A percentile compares a stretch with the other conserved stretches of the same genome.
Conservation (phyloP, 2,888 invertebrate species). For the Epirrita christyi region DNA sequence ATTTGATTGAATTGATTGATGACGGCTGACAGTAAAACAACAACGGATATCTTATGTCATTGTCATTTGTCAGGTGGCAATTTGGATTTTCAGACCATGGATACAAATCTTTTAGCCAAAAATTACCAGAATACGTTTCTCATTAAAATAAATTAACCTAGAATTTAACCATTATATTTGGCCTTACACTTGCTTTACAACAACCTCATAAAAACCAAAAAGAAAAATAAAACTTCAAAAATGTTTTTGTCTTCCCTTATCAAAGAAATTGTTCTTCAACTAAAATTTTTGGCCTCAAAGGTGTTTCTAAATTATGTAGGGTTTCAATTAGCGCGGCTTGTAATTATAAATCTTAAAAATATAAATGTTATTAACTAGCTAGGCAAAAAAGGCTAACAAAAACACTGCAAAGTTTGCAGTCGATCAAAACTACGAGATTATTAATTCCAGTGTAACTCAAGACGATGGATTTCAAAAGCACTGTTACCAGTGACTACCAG, state of each 20-base stretch:
- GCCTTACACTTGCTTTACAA: too few relatives aligned
- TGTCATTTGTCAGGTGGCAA: conserved; percentile 39
- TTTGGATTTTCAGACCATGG: neutral
- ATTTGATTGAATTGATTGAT: conserved; percentile 65
- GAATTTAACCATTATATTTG: too few relatives aligned
- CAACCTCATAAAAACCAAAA: conserved; percentile 40
- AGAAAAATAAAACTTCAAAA: conserved; percentile 71
- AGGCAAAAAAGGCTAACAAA: conserved; percentile 43
- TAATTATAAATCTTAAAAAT: conserved; percentile 78
- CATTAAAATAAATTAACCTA: too few relatives aligned
- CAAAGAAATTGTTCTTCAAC: conserved; percentile 74
- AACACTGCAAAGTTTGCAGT: neutral
- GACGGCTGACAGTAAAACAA: conserved; percentile 78
- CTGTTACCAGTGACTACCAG: conserved; percentile 78
- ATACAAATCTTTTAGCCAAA: neutral
- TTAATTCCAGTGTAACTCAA: conserved; percentile 15
- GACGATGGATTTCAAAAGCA: conserved; percentile 77
- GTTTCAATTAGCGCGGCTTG: conserved; percentile 75
- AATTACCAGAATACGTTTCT: too few relatives aligned
- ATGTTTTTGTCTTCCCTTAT: conserved; percentile 83
- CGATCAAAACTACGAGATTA: neutral
- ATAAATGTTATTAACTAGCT: conserved; percentile 66
- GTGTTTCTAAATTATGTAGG: conserved; percentile 81
- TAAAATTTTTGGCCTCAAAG: conserved; percentile 79
- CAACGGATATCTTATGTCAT: conserved; percentile 41